Conservation (phyloP, 2,888 invertebrate species). For the Didymodactylos carnosus region DNA sequence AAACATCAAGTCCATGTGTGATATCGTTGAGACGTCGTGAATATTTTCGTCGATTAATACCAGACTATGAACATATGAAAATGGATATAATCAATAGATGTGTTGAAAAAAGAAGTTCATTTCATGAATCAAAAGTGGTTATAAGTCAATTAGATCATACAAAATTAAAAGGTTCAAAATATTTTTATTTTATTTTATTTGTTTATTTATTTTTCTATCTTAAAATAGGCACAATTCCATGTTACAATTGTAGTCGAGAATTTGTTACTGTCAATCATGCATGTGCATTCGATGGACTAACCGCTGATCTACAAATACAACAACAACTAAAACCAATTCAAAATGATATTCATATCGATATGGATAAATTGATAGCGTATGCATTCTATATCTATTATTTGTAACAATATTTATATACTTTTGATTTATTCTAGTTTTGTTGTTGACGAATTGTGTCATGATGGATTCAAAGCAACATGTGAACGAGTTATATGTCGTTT, state of each 20-base stretch:
- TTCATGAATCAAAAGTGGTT: slow-evolving; percentile 8
- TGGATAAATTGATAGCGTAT: slow-evolving; percentile 9
- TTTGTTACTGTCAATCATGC: slow-evolving; percentile 12
- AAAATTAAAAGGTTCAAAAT: slow-evolving; percentile 10
- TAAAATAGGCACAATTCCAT: slow-evolving; percentile 13
- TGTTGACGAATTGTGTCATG: slow-evolving; percentile 11
- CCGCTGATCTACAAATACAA: slow-evolving; percentile 7
- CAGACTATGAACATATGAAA: slow-evolving; percentile 12
- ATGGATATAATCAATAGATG: slow-evolving; percentile 7
- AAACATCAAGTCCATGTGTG: slow-evolving; percentile 4
- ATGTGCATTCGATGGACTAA: slow-evolving; percentile 12
- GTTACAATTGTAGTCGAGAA: slow-evolving; percentile 14
- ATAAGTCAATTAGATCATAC: slow-evolving; percentile 13
- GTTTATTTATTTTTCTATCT: too few relatives aligned
- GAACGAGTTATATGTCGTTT: slow-evolving; percentile 10
- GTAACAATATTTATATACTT: neutral
- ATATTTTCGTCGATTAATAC: slow-evolving; percentile 8
- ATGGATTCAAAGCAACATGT: slow-evolving; percentile 3
- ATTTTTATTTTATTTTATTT: too few relatives aligned
- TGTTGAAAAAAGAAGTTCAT: slow-evolving; percentile 1
- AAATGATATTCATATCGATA: slow-evolving; percentile 2
- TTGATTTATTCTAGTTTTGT: neutral
- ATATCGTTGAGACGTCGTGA: slow-evolving; percentile 11
- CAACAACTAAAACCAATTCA: slow-evolving; percentile 3
- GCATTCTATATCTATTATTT: neutral